These are phyloP conservation scores for Pygoscelis adeliae DNA, from an alignment of 2,113 vertebrate species.

Conservation along the genomic window DNA sequence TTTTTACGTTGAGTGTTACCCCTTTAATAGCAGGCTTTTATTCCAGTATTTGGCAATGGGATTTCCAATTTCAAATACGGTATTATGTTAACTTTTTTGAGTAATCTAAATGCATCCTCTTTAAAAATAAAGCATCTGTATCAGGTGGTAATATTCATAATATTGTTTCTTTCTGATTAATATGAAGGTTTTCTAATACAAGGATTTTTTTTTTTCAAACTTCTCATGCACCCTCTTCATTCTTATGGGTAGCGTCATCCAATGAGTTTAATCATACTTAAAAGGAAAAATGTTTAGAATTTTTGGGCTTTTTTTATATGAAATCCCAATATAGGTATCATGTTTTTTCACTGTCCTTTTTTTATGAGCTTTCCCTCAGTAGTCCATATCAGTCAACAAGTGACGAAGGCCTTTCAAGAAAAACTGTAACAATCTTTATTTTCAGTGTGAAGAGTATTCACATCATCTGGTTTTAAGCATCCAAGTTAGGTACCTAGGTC, in stretches of 20 bases:
- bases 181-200: background rate
- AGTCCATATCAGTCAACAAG: background rate
- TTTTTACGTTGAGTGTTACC: background rate
- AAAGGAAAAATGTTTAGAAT: background rate
- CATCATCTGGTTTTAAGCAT: background rate
- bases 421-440: background rate
- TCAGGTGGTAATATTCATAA: background rate
- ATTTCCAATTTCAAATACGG: background rate
- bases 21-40: background rate
- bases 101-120: background rate
- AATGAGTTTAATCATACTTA: background rate
- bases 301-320: background rate
- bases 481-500: background rate
- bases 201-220: background rate
- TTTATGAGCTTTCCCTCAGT: background rate
- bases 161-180: background rate
- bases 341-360: background rate
- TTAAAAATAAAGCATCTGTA: background rate
- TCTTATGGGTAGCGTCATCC: background rate
- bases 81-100: background rate
- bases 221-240: background rate
- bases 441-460: background rate
- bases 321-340: background rate
- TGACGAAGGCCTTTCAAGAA: background rate
- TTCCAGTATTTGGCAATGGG: background rate